Base-by-base conservation (phyloP, 2,888 invertebrate species). In the Spisula solida region DNA sequence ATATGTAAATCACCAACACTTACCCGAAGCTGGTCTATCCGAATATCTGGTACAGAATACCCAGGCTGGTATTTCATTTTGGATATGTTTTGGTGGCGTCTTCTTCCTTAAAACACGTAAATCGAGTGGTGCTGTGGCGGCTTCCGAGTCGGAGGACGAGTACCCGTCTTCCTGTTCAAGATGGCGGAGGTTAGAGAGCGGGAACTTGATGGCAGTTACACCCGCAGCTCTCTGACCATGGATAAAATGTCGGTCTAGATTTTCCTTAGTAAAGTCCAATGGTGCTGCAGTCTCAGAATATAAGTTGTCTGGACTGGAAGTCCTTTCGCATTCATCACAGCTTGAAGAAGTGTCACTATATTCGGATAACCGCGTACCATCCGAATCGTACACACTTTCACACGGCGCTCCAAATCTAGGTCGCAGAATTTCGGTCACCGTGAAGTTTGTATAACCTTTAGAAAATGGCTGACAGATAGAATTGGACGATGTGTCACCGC, bases 11-110 rank as follows among this genome's bases (percentile, higher is more conserved):
- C 60, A 51, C 25, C n/a, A 66, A 66, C n/a, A 84, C 95, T 95
- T 94, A 97, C 97, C 97, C 92, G 97, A 97, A n/a, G 97, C 97
- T 6, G 97, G 97, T 90, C 97, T 94, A 95, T 97, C 97, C 14
- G 97, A 97, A 97, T 99, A 99, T 96, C 99, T 97, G 5, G 99
- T 99, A 97, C 99, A 99, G 97, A 98, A 99, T 86, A 99, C 99
- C 99, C 99, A 99, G 1, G 99, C 99, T 0, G 99, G 99, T 82
- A 90, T 85, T n/a, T 48, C 48, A 41, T 41, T 48, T 18, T 34
- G 16, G 1, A 79, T 70, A 14, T 48, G 29, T 31, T 84, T 88
- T 4, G 90, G 88, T n/a, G 92, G 89, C 25, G 92, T 93, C 48
- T 92, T 91, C 87, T 86, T 85, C 25, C 88, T 84, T 31, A 20